Evolutionary conservation across 2,888 invertebrate genomes (phyloP).

Genomic region (Alsophila aescularia): DNA sequence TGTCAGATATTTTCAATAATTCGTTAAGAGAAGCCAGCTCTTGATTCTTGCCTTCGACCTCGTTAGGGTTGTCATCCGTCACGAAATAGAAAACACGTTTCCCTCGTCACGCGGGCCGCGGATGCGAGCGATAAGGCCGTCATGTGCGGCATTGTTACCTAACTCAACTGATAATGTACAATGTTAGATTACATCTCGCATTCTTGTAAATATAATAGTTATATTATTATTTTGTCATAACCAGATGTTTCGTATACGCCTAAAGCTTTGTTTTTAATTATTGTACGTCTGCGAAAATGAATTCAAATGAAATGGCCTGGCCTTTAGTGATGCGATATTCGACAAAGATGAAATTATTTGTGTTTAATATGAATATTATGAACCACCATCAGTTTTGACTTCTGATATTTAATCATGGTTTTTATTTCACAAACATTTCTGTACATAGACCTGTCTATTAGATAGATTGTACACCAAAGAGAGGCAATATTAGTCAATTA

Average conservation of each 20-base stretch:
- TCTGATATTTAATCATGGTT: too few relatives aligned
- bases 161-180: slow-evolving; percentile 51
- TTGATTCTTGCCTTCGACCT: not conserved
- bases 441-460: too few relatives aligned
- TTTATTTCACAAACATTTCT: too few relatives aligned
- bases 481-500: too few relatives aligned
- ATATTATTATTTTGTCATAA: slow-evolving; percentile 8
- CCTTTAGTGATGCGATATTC: too few relatives aligned
- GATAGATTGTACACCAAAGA: too few relatives aligned
- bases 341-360: too few relatives aligned
- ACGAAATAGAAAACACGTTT: slow-evolving; percentile 41
- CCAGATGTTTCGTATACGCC: not conserved
- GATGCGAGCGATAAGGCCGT: slow-evolving; percentile 43
- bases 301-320: too few relatives aligned
- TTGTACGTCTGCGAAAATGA: too few relatives aligned
- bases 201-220: slow-evolving; percentile 16
- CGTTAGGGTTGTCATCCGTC: slow-evolving; percentile 31
- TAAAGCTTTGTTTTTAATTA: not conserved
- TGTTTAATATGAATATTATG: too few relatives aligned
- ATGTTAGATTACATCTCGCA: slow-evolving; percentile 44
- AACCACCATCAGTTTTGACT: too few relatives aligned
- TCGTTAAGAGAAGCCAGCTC: not conserved
- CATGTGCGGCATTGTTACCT: slow-evolving; percentile 60
- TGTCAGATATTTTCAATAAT: not conserved
- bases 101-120: slow-evolving; percentile 65